Base-by-base conservation (phyloP, 2,797 vertebrate species). In the Ficedula albicollis region DNA sequence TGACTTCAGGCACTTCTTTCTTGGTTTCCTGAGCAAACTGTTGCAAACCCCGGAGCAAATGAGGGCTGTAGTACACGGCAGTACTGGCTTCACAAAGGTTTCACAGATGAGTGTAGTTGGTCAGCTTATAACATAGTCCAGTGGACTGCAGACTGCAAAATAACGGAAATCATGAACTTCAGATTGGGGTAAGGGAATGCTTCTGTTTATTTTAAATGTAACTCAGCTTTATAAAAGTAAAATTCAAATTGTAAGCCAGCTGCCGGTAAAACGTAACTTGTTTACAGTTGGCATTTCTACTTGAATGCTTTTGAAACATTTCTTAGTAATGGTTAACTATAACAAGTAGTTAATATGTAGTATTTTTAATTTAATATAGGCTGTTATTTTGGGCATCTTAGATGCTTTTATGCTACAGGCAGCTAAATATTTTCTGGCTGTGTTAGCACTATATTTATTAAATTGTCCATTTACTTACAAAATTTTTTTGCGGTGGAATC, bases 1-100 rank as follows among this genome's bases (percentile, higher is more conserved):
- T 93, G 93, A 96, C 85, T 98, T 98, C 95, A 96, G 90, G 96
- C 93, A 96, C 90, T 97, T 91, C 84, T 94, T 84, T 78, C 62
- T 84, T 62, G 83, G 87, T 97, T 98, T 98, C 98, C 98, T 98
- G 98, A 96, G 59, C 60, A 68, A 97, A 95, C 74, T 84, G 91
- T 95, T 96, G 73, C 67, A 94, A 91, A 91, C 86, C 75, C 84
- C 81, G 75, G 49, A 64, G 64, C 91, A 73, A 90, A 96, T 66
- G 78, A 95, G 87, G 32, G 26, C 44, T 85, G n/a, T 73, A 82
- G 32, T 87, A 80, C 26, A 16, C 56, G 1, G 54, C 41, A 62
- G 5, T 41, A 29, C 81, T 81, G 77, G 67, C 14, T 52, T 79
- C 73, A 30, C 34, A n/a, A n/a, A 90, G 36, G 21, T 84, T 21